Conservation (phyloP, 1,140 invertebrate species). For the Pseudoatta argentina region DNA sequence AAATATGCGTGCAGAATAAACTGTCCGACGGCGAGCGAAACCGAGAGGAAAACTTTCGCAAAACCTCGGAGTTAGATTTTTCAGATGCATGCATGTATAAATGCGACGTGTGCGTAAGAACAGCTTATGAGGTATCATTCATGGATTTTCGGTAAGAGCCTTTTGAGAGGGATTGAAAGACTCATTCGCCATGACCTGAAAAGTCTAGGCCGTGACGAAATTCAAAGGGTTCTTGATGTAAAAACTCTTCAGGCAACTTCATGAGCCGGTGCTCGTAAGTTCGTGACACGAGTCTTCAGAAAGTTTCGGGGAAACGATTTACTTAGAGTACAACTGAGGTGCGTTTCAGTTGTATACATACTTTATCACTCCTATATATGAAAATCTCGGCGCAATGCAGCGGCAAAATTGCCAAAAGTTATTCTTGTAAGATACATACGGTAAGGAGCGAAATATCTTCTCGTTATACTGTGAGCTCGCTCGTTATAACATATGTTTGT, state of each 20-base stretch:
- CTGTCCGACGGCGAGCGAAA: not conserved
- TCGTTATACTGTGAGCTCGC: not conserved
- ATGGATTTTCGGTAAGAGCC: slow-evolving; percentile 70
- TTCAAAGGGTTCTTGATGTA: slow-evolving; percentile 72
- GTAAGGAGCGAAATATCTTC: slow-evolving; percentile 23
- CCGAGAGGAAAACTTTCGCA: not conserved
- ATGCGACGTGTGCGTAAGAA: slow-evolving; percentile 37
- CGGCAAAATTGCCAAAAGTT: slow-evolving; percentile 42
- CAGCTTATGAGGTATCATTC: slow-evolving; percentile 41
- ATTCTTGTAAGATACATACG: not conserved
- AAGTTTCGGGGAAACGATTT: slow-evolving; percentile 75
- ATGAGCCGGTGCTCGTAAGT: slow-evolving; percentile 69
- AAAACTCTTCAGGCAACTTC: slow-evolving; percentile 73
- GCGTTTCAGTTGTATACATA: slow-evolving; percentile 36
- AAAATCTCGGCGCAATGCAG: slow-evolving; percentile 1
- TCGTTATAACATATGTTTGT: not conserved
- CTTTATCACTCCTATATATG: not conserved
- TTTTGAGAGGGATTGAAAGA: slow-evolving; percentile 65
- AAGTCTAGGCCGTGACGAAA: slow-evolving; percentile 68
- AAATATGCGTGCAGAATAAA: not conserved
- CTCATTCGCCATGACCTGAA: slow-evolving; percentile 50
- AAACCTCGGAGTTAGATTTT: slow-evolving; percentile 12
- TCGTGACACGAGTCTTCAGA: slow-evolving; percentile 67
- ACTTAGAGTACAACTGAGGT: slow-evolving; percentile 63
- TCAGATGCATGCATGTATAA: slow-evolving; percentile 33